phyloP scores from a whole-genome alignment of 2,888 invertebrate genomes.

The Cephalotes varians region DNA sequence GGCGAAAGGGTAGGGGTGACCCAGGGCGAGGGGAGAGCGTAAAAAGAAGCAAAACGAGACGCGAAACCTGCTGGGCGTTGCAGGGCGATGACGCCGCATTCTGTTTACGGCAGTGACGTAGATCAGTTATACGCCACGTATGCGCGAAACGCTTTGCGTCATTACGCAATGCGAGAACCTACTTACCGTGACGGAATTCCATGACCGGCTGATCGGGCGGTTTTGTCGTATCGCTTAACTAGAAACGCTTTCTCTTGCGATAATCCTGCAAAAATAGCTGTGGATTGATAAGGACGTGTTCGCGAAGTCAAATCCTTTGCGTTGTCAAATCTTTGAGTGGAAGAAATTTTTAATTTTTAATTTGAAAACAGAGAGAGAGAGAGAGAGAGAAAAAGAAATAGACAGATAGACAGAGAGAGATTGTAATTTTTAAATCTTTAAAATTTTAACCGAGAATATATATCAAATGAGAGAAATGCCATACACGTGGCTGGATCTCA shows the following conservation, averaged over 20 bases:
- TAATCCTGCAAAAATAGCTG: not conserved
- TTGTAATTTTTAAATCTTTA: not conserved
- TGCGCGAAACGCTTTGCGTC: constrained; percentile 50
- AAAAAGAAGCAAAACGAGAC: constrained; percentile 56
- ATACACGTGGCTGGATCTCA: no score
- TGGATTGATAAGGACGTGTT: not conserved
- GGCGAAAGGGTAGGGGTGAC: not conserved
- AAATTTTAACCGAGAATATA: not conserved
- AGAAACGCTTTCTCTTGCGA: not conserved
- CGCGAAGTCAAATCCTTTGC: not conserved
- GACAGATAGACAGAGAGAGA: not conserved
- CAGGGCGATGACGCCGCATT: constrained; percentile 67
- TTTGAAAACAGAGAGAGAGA: not conserved
- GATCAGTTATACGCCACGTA: constrained; percentile 71
- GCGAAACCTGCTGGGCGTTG: constrained; percentile 53
- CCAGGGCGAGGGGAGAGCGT: constrained; percentile 4
- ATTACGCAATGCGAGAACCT: constrained; percentile 62
- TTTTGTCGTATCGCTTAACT: constrained; percentile 9
- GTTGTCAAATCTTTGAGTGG: not conserved
- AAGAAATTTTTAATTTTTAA: not conserved
- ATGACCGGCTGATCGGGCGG: constrained; percentile 41
- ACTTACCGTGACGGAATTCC: constrained; percentile 53
- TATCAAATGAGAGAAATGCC: no score
- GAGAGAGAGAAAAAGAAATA: not conserved
- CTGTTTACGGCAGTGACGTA: constrained; percentile 72